Conservation (phyloP, 1,140 invertebrate genomes). For the Homarus americanus region DNA sequence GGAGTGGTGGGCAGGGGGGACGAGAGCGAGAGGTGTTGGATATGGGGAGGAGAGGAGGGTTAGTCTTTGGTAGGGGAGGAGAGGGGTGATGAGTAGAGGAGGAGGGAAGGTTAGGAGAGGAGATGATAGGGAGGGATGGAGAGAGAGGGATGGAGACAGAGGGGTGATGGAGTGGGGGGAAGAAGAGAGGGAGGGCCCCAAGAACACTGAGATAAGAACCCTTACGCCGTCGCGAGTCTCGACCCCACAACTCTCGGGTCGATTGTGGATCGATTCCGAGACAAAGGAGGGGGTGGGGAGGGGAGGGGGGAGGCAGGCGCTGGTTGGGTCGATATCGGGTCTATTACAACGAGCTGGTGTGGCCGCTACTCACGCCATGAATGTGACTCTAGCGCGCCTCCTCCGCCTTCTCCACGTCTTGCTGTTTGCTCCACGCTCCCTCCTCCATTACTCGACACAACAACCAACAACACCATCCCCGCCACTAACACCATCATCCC, state of each 20-base stretch:
- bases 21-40: neutral
- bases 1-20: neutral
- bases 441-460: neutral
- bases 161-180: neutral
- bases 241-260: slow-evolving; percentile 10
- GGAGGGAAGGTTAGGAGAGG: neutral
- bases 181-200: neutral
- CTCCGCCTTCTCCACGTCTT: neutral
- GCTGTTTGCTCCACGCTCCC: neutral
- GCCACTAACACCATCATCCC: neutral
- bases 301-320: no score
- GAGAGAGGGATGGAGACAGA: neutral
- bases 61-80: no score
- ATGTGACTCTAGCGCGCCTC: neutral
- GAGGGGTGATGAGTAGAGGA: neutral
- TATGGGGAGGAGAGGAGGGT: neutral
- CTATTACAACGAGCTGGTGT: neutral
- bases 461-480: no score
- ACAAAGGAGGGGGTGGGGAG: neutral
- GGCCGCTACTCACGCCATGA: neutral
- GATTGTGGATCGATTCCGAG: neutral
- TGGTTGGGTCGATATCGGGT: neutral
- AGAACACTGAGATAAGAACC: neutral
- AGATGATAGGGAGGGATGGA: no score
- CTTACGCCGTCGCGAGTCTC: neutral